phyloP scores from a whole-genome alignment of 1,140 invertebrate species.

The Macrobrachium rosenbergii region DNA sequence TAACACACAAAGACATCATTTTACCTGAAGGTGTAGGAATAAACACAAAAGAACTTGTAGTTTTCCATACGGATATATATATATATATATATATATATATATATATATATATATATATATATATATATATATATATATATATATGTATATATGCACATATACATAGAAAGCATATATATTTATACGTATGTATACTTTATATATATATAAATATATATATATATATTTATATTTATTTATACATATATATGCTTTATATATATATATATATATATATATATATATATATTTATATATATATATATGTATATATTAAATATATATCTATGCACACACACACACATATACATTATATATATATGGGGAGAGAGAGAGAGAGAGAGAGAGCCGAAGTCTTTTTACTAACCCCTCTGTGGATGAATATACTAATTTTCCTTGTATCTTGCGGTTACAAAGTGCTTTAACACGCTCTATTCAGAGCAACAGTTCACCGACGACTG shows the following conservation, averaged over 20 bases:
- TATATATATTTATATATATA: conserved; percentile 7
- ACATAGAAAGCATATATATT: background rate
- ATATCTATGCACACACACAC: too few relatives aligned
- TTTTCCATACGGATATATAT: background rate
- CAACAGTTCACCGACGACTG: too few relatives aligned
- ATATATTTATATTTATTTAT: conserved; percentile 9
- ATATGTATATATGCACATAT: background rate
- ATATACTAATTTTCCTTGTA: background rate
- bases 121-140: conserved; percentile 20
- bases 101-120: conserved; percentile 11
- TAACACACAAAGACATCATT: too few relatives aligned
- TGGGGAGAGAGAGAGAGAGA: background rate
- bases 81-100: conserved; percentile 27
- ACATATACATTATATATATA: too few relatives aligned
- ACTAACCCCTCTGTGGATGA: background rate
- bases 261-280: background rate
- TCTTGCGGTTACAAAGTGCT: too few relatives aligned
- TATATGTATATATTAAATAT: too few relatives aligned
- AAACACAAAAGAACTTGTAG: background rate
- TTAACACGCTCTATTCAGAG: too few relatives aligned
- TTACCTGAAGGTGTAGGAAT: too few relatives aligned
- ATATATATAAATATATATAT: background rate
- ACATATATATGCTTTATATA: conserved; percentile 14
- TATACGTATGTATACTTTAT: background rate
- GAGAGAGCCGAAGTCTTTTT: background rate